Evolutionary conservation across 1,140 invertebrate genomes (phyloP), one percentile per base, ranked within the genome.

Genomic region (Temnothorax nylanderi): DNA sequence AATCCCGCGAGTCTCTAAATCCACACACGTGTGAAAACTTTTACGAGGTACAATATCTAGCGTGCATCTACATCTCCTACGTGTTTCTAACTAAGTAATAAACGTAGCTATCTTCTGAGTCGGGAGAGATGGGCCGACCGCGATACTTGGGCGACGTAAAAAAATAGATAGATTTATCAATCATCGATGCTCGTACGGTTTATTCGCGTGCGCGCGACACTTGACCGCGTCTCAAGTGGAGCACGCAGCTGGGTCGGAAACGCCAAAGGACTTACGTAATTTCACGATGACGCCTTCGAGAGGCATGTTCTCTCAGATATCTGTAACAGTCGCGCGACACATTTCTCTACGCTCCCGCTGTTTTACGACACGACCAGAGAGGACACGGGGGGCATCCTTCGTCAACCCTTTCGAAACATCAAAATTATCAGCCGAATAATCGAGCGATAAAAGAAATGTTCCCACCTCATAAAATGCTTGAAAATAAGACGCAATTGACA

Each of bases 271-370:
- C n/a, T 65, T 78, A 21, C 4, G 26, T 64, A 49, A 65, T 78
- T 65, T 37, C 76, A 49, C 26, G 58, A 47, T 3, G 49, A 41
- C 16, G 7, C 0, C 18, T 44, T 62, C 58, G 32, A 26, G 18
- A 37, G 3, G 16, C 18, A 18, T 41, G 13, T 76, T 56, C 74
- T 1, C 54, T 58, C 7, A 16, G 18, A 65, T 26, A 26, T 51
- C 60, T 78, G 41, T 78, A 49, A 78, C 58, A 78, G 72, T 44
- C 74, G 41, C 58, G 44, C 44, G 60, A 78, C 60, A 78, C 26
- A 32, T 37, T 37, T 37, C 32, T 32, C 58, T 47, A 16, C 26
- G 41, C 16, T 34, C 58, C 44, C 26, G 60, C 76, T 65, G 44
- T 58, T 65, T 78, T 65, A 78, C n/a, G 58, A 77, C 75, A 62